Base-by-base conservation (phyloP, 2,888 invertebrate species). In the Venusia cambrica region DNA sequence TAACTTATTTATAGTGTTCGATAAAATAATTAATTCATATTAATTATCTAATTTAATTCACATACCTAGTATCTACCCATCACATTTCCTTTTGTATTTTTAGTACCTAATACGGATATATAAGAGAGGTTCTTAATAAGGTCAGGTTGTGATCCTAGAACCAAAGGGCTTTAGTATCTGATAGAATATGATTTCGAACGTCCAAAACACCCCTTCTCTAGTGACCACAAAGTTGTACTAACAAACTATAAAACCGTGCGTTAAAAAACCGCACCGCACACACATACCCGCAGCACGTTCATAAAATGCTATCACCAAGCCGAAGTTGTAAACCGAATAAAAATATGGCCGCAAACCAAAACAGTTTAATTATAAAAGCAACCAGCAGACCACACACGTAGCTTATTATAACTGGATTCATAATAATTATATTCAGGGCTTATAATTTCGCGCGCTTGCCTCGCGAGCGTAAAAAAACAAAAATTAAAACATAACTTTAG, bases 401-500 rank as follows among this genome's bases (percentile, higher is more conserved):
- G 85, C 67, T 77, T 76, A 81, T 83, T 84, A 77, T 74, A 78
- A 68, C 65, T 48, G 54, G 66, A 72, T 72, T 73, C 79, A 73
- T 75, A 84, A 80, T 83, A 75, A 83, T 79, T 78, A 78, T 80
- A 79, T 79, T 68, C 67, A 58, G 65, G 68, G 69, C 70, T 74
- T 81, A 84, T 84, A 79, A 84, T 85, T 84, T 84, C 77, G 84
- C 83, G 78, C 73, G 73, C 66, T 60, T 52, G 63, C 63, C 49
- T 54, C 54, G 47, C 61, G 49, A 51, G 48, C 51, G 51, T 52
- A 66, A 66, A 81, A 79, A 78, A 77, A 72, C 65, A 62, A 73
- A 67, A 76, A 81, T 81, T 79, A 84, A 77, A 83, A 83, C 81
- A 80, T 83, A 83, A 81, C 80, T 76, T 83, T 67, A 63, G 58